Conservation (phyloP, 1,140 invertebrate genomes). For the Aphelenchoides besseyi region DNA sequence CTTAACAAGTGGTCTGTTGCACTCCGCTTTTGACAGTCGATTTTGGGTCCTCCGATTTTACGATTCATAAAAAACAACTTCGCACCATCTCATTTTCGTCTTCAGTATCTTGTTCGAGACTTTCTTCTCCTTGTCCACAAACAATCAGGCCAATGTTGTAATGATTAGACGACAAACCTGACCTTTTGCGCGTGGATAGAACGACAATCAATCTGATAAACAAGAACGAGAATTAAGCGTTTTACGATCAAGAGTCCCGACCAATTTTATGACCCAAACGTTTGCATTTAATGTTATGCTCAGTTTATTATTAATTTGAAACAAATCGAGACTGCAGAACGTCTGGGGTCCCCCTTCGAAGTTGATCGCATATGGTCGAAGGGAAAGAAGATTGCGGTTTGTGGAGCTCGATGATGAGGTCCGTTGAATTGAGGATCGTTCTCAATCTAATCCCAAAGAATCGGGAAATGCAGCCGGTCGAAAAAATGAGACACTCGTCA, state of each 20-base stretch:
- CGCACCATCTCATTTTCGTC: not conserved
- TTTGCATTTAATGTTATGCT: not conserved
- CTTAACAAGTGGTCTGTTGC: too few relatives aligned
- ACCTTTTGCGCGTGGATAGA: too few relatives aligned
- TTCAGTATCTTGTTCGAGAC: not conserved
- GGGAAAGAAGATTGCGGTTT: too few relatives aligned
- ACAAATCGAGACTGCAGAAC: too few relatives aligned
- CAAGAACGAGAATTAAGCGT: not conserved
- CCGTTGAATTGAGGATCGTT: not conserved
- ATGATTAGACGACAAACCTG: too few relatives aligned
- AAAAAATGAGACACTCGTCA: not conserved
- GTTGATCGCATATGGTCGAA: too few relatives aligned
- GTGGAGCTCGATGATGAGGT: too few relatives aligned
- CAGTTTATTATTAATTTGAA: not conserved
- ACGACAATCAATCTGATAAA: not conserved
- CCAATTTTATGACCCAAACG: not conserved
- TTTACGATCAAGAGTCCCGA: not conserved
- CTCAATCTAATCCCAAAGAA: not conserved
- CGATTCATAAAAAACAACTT: conserved; percentile 4
- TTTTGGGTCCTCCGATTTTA: too few relatives aligned
- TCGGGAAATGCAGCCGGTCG: too few relatives aligned
- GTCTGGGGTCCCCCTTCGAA: too few relatives aligned
- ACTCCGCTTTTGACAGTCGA: too few relatives aligned
- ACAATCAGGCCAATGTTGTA: too few relatives aligned
- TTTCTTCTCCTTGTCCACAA: not conserved